Evolutionary conservation across 2,888 invertebrate species (phyloP).

Genomic region (Ptychoptera contaminata): DNA sequence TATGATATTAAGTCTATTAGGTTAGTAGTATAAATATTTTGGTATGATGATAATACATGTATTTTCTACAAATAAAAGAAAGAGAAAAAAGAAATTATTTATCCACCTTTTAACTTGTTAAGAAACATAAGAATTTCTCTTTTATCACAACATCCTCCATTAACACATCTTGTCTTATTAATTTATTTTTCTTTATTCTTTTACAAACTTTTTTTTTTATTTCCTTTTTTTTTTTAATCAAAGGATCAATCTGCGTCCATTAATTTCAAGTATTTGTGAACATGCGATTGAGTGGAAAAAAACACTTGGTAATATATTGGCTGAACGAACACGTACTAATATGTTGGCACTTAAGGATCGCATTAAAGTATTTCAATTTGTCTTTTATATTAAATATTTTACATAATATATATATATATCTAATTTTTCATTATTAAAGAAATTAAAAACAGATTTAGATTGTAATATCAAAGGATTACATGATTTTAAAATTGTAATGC

Average conservation of each 20-base stretch:
- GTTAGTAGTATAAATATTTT: too few species aligned
- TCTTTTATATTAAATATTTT: not conserved
- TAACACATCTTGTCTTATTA: too few species aligned
- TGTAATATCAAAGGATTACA: constrained; percentile 62
- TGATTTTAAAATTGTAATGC: constrained; percentile 72
- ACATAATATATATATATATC: not conserved
- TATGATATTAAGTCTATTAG: constrained; percentile 34
- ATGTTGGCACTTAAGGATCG: constrained; percentile 52
- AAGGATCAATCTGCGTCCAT: constrained; percentile 54
- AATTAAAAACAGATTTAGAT: constrained; percentile 48
- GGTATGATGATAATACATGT: too few species aligned
- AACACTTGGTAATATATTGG: constrained; percentile 51
- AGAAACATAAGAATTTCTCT: too few species aligned
- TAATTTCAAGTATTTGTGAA: constrained; percentile 49
- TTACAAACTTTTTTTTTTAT: too few species aligned
- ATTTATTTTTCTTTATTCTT: too few species aligned
- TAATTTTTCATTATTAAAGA: too few species aligned
- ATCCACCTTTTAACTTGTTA: too few species aligned
- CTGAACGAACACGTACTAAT: constrained; percentile 45
- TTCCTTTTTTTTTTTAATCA: constrained; percentile 21
- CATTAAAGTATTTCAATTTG: constrained; percentile 42
- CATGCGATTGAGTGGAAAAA: constrained; percentile 71
- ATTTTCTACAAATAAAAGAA: too few species aligned
- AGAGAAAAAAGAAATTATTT: too few species aligned
- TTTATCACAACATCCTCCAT: too few species aligned